Conservation (phyloP, 2,888 invertebrate genomes). For the Alloscopus bannaensis region DNA sequence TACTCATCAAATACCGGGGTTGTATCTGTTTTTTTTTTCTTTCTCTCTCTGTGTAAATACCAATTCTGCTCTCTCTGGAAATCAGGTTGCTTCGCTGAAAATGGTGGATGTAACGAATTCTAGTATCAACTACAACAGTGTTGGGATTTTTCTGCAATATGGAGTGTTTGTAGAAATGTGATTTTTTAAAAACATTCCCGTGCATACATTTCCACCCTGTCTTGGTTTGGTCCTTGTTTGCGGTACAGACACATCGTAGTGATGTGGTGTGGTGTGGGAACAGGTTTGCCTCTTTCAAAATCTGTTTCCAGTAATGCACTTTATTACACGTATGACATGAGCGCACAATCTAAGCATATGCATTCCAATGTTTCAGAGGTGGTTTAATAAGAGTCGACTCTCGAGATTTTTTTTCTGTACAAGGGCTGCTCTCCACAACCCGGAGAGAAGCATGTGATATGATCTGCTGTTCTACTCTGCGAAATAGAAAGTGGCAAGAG, state of each 20-base stretch:
- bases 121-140: too few relatives aligned
- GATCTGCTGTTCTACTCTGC: too few relatives aligned
- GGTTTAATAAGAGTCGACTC: too few relatives aligned
- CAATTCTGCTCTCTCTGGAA: slow-evolving; percentile 20
- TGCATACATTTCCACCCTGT: slow-evolving; percentile 4
- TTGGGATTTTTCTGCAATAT: not conserved
- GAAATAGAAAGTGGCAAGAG: not conserved
- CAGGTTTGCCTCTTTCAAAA: too few relatives aligned
- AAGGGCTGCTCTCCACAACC: too few relatives aligned
- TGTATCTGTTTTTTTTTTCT: not conserved
- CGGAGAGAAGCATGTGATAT: too few relatives aligned
- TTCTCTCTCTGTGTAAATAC: slow-evolving; percentile 18
- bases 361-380: too few relatives aligned
- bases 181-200: not conserved
- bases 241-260: not conserved
- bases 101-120: not conserved
- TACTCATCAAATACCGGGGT: not conserved
- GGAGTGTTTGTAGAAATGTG: not conserved
- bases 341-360: too few relatives aligned
- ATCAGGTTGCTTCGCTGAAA: slow-evolving; percentile 22
- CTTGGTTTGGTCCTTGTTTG: slow-evolving; percentile 20
- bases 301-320: too few relatives aligned
- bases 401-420: too few relatives aligned
- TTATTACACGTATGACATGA: too few relatives aligned
- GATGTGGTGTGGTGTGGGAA: not conserved